Evolutionary conservation across 2,888 invertebrate species (phyloP), one percentile per base, ranked within the genome.

Genomic region (Mythimna loreyi): DNA sequence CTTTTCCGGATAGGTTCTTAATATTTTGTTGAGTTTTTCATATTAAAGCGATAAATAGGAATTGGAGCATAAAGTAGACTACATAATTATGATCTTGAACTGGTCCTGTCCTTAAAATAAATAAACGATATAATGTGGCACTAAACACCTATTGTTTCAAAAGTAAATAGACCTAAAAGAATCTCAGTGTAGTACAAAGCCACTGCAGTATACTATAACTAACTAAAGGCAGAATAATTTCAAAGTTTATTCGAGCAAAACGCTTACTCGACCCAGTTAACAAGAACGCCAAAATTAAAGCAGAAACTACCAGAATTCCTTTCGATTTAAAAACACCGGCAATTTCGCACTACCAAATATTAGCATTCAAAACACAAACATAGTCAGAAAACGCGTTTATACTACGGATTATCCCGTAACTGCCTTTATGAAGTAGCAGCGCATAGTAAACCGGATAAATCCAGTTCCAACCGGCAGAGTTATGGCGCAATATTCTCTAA

Each of bases 361-460:
- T 74, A 63, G 52, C 64, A 82, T 78, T 75, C 61, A 69, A 64
- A 68, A 63, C 67, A 63, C 62, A 80, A 83, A 60, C 67, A 57
- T 36, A 72, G 68, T 43, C 23, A 66, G 60, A 68, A 74, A 73
- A 45, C 75, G 66, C 63, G 81, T 70, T 78, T 80, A 70, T 70
- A 59, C 74, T 53, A 53, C 59, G 77, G 83, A 82, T 85, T 84
- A 84, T 82, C 75, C 66, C 61, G 40, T 84, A 86, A 86, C 83
- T 84, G 84, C 79, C 77, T 85, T 86, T 85, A 87, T 83, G 79
- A 86, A 85, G 85, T 80, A 72, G 79, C 57, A 45, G 71, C 58
- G 72, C 75, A 69, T 69, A 82, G 68, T 79, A 78, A 83, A 81
- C 74, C 58, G 75, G 79, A 79, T 81, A 84, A 82, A 80, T 78